Base-by-base conservation (phyloP, 2,113 vertebrate species). In the Paratilapia polleni region DNA sequence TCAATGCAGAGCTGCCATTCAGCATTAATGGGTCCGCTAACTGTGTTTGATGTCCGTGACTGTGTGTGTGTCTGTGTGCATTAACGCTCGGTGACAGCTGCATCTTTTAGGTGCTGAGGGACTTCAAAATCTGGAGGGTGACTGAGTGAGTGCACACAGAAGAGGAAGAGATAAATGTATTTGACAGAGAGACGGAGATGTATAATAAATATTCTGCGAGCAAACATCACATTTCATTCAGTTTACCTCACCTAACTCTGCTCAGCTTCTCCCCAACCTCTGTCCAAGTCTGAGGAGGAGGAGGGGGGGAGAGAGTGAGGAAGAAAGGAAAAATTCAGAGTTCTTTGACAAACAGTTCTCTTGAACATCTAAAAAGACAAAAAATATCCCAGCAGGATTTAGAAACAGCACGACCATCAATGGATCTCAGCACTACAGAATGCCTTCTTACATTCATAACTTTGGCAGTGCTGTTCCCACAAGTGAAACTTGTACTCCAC, bases 181-280 rank as follows among this genome's bases (percentile, higher is more conserved):
- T 14, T 77, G 80, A 70, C 28, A 82, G 41, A 28, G 76, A 82
- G 73, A 54, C 24, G 1, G 54, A n/a, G 47, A n/a, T 73, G 68
- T 14, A 54, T 54, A 11, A 73, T 73, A 73, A 73, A 68, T 80
- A 61, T 81, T 83, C 83, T 57, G 80, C 13, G 38, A 66, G 58
- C 59, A 80, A 74, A 81, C 64, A 74, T 83, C 59, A 38, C 70
- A 61, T 86, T 78, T 87, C 19, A 26, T 34, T 61, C 74, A 54
- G 47, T 54, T n/a, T 73, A 54, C 26, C 68, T 54, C 68, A 2
- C 26, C 54, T 54, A 54, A 31, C 11, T 73, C 68, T 34, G 13
- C 47, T 73, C 11, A 26, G 47, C 68, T 73, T 54, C 68, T 73
- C 26, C 47, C 47, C 26, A 28, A 34, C 52, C 26, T 14, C 26